Evolutionary conservation across 2,888 invertebrate genomes (phyloP).

Genomic region (Lucinisca nassula): DNA sequence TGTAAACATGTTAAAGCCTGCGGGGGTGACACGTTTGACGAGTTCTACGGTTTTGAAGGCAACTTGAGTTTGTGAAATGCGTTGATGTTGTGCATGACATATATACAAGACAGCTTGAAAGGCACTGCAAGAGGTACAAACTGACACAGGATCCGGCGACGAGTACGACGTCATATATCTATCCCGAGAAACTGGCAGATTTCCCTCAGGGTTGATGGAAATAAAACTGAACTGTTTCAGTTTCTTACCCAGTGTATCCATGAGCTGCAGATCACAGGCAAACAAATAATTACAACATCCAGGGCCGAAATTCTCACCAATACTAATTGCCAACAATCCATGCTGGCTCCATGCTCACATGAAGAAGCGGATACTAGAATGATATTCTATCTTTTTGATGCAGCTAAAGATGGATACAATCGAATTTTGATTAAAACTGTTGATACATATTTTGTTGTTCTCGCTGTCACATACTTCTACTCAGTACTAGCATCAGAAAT

Average conservation of each 20-base stretch:
- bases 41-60: neutral
- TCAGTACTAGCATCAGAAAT: too few species aligned
- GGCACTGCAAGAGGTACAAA: constrained; percentile 39
- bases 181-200: constrained; percentile 44
- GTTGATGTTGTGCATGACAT: constrained; percentile 64
- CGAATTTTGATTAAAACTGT: too few species aligned
- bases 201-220: constrained; percentile 47
- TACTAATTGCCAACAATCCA: too few species aligned
- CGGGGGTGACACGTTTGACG: neutral
- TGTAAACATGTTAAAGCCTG: neutral
- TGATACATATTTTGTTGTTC: too few species aligned
- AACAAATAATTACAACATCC: too few species aligned
- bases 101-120: too few species aligned
- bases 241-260: constrained; percentile 25
- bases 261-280: neutral
- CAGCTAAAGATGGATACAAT: too few species aligned
- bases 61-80: constrained; percentile 40
- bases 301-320: too few species aligned
- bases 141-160: constrained; percentile 50
- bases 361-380: too few species aligned
- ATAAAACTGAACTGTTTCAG: constrained; percentile 57
- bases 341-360: too few species aligned
- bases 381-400: too few species aligned
- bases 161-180: constrained; percentile 8
- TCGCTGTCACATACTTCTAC: too few species aligned